Percentiles rank a stretch among this genome's conserved stretches.
Conservation (phyloP, 2,888 invertebrate genomes). For the Hedychridium roseum region DNA sequence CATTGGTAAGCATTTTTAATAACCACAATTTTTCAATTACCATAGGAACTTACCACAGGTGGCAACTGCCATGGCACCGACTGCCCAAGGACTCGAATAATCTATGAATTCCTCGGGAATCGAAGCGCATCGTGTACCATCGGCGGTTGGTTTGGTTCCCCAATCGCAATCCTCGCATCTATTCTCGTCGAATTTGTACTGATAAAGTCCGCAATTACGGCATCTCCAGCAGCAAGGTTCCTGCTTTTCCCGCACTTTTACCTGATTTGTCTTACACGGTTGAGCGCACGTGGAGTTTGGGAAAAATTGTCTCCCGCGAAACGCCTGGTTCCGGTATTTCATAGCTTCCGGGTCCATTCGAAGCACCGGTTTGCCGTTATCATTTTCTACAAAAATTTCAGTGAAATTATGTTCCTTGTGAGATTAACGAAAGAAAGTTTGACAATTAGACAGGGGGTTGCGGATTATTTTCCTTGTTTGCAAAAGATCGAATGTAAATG, state of each 20-base stretch:
- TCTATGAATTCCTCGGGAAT: conserved; percentile 65
- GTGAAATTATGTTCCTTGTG: too few species aligned
- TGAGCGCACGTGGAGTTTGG: conserved; percentile 64
- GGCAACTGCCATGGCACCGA: conserved; percentile 63
- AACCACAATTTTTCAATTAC: too few species aligned
- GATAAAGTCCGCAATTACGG: conserved; percentile 62
- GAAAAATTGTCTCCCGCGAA: conserved; percentile 43
- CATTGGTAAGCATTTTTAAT: too few species aligned
- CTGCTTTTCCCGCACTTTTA: conserved; percentile 59
- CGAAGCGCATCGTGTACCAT: conserved; percentile 57
- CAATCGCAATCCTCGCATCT: conserved; percentile 64
- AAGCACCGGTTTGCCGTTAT: conserved; percentile 51
- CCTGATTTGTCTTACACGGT: conserved; percentile 58
- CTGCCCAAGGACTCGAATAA: conserved; percentile 64
- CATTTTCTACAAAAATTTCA: conserved; percentile 57
- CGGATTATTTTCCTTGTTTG: too few species aligned
- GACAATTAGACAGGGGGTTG: too few species aligned
- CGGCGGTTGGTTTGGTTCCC: conserved; percentile 58
- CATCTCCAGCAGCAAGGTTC: conserved; percentile 69
- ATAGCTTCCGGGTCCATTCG: conserved; percentile 53
- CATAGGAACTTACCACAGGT: conserved; percentile 51
- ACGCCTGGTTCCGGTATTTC: conserved; percentile 49
- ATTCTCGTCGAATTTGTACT: conserved; percentile 61
- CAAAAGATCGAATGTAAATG: too few species aligned
- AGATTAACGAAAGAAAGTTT: too few species aligned